Evolutionary conservation across 2,113 vertebrate species (phyloP).

Genomic region (Recurvirostra avosetta): DNA sequence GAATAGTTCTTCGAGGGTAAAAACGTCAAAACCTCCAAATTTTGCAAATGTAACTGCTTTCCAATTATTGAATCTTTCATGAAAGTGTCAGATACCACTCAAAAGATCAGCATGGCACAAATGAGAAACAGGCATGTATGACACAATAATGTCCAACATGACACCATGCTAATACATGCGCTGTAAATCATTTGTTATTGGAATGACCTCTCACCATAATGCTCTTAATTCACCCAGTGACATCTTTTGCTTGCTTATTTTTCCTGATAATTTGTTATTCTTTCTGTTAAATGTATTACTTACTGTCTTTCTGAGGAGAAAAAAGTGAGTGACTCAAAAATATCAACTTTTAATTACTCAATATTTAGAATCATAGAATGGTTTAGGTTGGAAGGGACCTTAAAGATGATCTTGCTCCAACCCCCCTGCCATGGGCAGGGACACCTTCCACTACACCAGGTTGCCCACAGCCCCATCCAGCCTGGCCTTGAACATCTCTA

Average conservation of each 20-base stretch:
- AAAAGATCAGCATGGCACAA: not conserved
- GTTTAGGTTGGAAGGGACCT: too few species aligned
- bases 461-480: too few species aligned
- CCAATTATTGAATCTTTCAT: not conserved
- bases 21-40: not conserved
- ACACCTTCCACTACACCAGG: too few species aligned
- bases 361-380: not conserved
- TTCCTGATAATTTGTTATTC: rapidly evolving
- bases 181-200: not conserved
- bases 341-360: not conserved
- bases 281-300: not conserved
- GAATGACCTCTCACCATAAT: not conserved
- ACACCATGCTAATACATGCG: not conserved
- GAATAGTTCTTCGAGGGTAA: not conserved
- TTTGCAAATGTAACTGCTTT: not conserved
- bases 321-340: not conserved
- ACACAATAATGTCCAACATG: not conserved
- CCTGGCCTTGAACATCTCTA: too few species aligned
- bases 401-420: too few species aligned
- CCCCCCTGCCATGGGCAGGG: too few species aligned
- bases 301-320: not conserved
- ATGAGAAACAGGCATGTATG: not conserved
- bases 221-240: not conserved
- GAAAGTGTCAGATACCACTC: not conserved
- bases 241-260: not conserved